phyloP scores from a whole-genome alignment of 2,888 invertebrate species.

The Lobophora halterata region DNA sequence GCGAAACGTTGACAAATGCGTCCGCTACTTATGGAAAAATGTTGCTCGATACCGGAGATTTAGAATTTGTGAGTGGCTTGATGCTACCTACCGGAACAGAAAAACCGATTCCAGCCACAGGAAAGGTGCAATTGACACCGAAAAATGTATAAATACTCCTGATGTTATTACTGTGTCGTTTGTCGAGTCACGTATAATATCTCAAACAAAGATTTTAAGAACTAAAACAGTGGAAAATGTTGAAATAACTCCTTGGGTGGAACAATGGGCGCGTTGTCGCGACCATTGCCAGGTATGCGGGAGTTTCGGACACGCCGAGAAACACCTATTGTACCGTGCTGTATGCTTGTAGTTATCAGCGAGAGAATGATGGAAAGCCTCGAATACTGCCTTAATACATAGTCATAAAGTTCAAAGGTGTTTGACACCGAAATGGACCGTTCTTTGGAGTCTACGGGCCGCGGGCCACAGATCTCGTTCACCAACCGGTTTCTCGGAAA shows the following conservation, averaged over 20 bases:
- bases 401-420: constrained; percentile 34
- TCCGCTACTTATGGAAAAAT: constrained; percentile 22
- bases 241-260: constrained; percentile 41
- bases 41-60: constrained; percentile 32
- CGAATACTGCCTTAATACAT: constrained; percentile 23
- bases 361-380: constrained; percentile 8
- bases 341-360: constrained; percentile 32
- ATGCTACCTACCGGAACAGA: constrained; percentile 5
- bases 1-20: constrained; percentile 28
- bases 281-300: constrained; percentile 48
- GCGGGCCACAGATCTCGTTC: constrained; percentile 43
- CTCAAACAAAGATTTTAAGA: constrained; percentile 29
- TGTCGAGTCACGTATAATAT: constrained; percentile 53
- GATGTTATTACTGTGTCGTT: constrained; percentile 40
- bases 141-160: constrained; percentile 13
- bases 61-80: constrained; percentile 19
- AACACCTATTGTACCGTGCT: constrained; percentile 54
- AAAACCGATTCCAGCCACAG: constrained; percentile 6
- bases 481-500: constrained; percentile 66
- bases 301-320: constrained; percentile 48
- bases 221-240: constrained; percentile 49
- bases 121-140: constrained; percentile 4
- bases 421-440: constrained; percentile 31
- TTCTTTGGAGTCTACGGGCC: constrained; percentile 23
- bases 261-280: constrained; percentile 51